These are phyloP conservation scores for Conchocele bisecta DNA, from an alignment of 2,888 invertebrate genomes.

Conservation along the genomic window DNA sequence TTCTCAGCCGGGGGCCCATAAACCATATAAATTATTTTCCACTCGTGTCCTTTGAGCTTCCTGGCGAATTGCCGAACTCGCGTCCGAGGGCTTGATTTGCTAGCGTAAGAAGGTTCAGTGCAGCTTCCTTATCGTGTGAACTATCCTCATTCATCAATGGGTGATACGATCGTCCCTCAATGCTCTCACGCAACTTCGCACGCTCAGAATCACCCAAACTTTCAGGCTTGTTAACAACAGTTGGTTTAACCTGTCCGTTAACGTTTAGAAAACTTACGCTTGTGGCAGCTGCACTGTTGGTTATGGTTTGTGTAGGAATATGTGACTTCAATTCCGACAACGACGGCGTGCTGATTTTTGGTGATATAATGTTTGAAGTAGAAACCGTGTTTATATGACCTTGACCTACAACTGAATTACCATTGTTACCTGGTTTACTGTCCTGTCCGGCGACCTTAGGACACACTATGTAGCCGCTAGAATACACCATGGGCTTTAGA, in stretches of 20 bases:
- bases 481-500: constrained; percentile 43
- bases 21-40: no score
- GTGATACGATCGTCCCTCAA: not conserved
- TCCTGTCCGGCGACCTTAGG: constrained; percentile 11
- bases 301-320: not conserved
- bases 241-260: constrained; percentile 9
- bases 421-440: constrained; percentile 2
- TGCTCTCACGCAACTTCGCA: not conserved
- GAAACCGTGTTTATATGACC: not conserved
- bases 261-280: not conserved
- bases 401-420: no score
- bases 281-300: not conserved
- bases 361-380: no score
- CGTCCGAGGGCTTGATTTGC: constrained; percentile 60
- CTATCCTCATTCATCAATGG: constrained; percentile 42
- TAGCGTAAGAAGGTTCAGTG: constrained; percentile 64
- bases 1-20: no score
- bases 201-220: not conserved
- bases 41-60: not conserved
- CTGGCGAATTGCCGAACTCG: not conserved
- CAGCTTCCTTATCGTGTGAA: constrained; percentile 63
- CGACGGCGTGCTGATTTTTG: not conserved
- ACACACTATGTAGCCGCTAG: constrained; percentile 43
- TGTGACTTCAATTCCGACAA: not conserved
- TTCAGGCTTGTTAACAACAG: constrained; percentile 4